Conservation (phyloP, 2,888 invertebrate genomes). For the Thalpophila matura region DNA sequence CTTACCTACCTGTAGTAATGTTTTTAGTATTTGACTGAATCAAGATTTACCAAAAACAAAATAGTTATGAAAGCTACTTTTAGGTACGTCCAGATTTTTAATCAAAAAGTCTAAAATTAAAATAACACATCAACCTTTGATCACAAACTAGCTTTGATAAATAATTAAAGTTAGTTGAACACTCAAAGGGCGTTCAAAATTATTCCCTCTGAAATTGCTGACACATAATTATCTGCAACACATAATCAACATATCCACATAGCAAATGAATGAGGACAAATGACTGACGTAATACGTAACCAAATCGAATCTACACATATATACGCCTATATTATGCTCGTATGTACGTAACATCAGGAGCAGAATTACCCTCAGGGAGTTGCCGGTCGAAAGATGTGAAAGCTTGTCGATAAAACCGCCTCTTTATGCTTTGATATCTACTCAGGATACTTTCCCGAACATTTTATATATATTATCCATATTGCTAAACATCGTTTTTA, state of each 20-base stretch:
- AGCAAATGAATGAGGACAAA: slow-evolving; percentile 55
- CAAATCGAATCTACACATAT: slow-evolving; percentile 49
- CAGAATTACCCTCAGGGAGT: slow-evolving; percentile 59
- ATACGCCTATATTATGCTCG: slow-evolving; percentile 31
- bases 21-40: no score
- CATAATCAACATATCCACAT: slow-evolving; percentile 32
- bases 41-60: no score
- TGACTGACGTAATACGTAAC: slow-evolving; percentile 34
- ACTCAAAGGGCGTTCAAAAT: slow-evolving; percentile 16
- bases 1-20: no score
- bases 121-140: neutral
- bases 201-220: neutral
- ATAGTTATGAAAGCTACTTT: no score
- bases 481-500: slow-evolving; percentile 44
- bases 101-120: neutral
- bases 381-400: slow-evolving; percentile 56
- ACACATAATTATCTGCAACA: slow-evolving; percentile 4
- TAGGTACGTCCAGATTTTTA: neutral
- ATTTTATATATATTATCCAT: slow-evolving; percentile 50
- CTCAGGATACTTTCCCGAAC: slow-evolving; percentile 39
- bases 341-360: slow-evolving; percentile 44
- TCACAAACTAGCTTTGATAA: neutral
- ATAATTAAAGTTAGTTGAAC: neutral
- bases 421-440: slow-evolving; percentile 63
- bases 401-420: slow-evolving; percentile 67